Percentiles rank a stretch among this genome's conserved stretches.
Evolutionary conservation across 1,140 invertebrate genomes (phyloP).

Genomic region (Parapsyche elsis): DNA sequence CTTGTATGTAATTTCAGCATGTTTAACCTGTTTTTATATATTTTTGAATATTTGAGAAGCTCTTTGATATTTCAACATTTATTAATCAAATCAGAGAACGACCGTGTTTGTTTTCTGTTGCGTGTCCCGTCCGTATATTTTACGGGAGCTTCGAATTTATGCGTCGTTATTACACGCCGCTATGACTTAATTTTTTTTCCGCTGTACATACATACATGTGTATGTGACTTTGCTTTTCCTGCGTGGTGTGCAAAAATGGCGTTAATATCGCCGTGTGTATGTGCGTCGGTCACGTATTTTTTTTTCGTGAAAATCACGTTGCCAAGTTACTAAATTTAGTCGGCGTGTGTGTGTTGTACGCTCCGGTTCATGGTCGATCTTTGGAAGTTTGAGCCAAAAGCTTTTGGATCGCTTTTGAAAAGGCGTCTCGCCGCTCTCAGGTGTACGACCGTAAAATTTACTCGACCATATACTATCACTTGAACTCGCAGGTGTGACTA

Average conservation of each 20-base stretch:
- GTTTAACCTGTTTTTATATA: no score
- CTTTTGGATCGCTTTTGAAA: neutral
- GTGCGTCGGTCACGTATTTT: neutral
- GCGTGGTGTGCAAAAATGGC: neutral
- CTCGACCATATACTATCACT: no score
- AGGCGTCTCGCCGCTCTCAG: neutral
- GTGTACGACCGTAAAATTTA: neutral
- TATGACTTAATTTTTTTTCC: no score
- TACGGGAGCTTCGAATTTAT: no score
- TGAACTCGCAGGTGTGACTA: no score
- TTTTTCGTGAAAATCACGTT: neutral
- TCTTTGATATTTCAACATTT: no score
- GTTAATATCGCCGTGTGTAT: neutral
- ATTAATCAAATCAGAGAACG: no score
- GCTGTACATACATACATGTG: neutral
- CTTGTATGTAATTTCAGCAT: no score
- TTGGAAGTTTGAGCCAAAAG: neutral
- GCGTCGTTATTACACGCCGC: no score
- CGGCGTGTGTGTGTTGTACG: neutral
- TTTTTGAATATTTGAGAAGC: no score
- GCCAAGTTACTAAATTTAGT: constrained; percentile 6
- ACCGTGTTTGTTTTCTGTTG: no score
- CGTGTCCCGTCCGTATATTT: no score
- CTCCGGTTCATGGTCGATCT: neutral
- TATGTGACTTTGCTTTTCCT: neutral